Base-by-base conservation (phyloP, 2,888 invertebrate species). In the Phymatocera aterrima region DNA sequence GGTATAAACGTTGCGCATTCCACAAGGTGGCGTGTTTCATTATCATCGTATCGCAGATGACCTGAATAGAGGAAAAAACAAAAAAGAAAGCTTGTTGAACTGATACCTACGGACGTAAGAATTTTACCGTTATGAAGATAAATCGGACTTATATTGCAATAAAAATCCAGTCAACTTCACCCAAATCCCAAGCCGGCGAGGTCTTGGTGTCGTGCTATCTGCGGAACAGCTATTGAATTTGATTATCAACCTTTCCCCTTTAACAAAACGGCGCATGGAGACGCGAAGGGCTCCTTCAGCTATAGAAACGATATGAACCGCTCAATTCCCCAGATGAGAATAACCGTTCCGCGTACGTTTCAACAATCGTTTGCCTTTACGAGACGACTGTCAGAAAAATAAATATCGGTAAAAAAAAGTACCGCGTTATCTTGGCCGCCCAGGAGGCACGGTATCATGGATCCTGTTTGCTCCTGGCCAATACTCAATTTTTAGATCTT, bases 311-410 rank as follows among this genome's bases (percentile, higher is more conserved):
- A 65, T 77, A 77, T 77, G 77, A 77, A 48, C 77, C 51, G 77
- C 77, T 64, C 77, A 64, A 77, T 77, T 77, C 77, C 64, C 64
- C 31, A 77, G 77, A 48, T 65, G 77, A 51, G 64, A 77, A 77
- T 77, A 77, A 77, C 77, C 65, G 61, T 65, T 77, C 65, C 37
- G 21, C 61, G 77, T 77, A 65, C 77, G 51, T 64, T 65, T 72
- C 72, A 72, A 72, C 51, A 51, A 51, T 28, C 72, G 72, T 72
- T 72, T 72, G 31, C 72, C 72, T 72, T 72, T 72, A 72, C 72
- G 72, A 72, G 51, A 72, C 72, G 72, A 72, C 72, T 72, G 72
- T 72, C 48, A 51, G 72, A 51, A 72, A 34, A 51, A 72, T 72
- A 31, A 72, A 72, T 72, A 72, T 72, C 72, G 34, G 34, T 48